Evolutionary conservation across 2,113 vertebrate genomes (phyloP), one percentile per base, ranked within the genome.

Genomic region (Amphiprion percula): DNA sequence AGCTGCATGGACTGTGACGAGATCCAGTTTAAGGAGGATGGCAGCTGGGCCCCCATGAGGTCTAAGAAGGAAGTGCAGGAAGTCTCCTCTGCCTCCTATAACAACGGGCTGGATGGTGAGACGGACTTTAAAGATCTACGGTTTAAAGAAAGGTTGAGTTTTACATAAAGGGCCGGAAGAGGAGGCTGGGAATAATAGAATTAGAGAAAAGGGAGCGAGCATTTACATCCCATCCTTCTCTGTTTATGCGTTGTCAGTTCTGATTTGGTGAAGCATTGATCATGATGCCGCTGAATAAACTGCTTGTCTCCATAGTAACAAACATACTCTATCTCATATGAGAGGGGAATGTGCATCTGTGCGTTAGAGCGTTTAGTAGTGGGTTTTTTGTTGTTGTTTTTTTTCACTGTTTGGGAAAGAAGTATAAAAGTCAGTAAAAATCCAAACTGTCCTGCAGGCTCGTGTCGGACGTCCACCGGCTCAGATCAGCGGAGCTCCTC

Each of bases 1-100:
- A 98, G 95, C 81, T 99, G 97, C 70, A 96, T 95, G 72, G 98
- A 99, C 70, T 99, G 98, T 83, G 98, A 99, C 54, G 98, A 99
- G 83, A 99, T 99, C 88, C 97, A 99, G 91, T 99, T 99, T 65
- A 98, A 99, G 77, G 98, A 99, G 82, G 98, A 99, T 17, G 98
- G 98, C 5, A 97, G 94, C 1, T 99, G 98, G 98, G 96, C 98
- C 91, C 98, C 98, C 39, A 99, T 99, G 97, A 97, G 97, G 77
- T 96, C 95, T 0, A 99, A 98, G 93, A 99, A 97, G 94, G 98
- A 99, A 33, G 96, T 98, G 83, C 98, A 99, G 85, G 97, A 99
- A 73, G 97, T 99, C 4, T 95, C 96, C 28, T 92, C 96, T 0
- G 96, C 97, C 0, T 97, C 91, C 11, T 90, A 82, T 19, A 90